phyloP scores from a whole-genome alignment of 2,797 vertebrate genomes.

The Dromococcyx pavoninus region DNA sequence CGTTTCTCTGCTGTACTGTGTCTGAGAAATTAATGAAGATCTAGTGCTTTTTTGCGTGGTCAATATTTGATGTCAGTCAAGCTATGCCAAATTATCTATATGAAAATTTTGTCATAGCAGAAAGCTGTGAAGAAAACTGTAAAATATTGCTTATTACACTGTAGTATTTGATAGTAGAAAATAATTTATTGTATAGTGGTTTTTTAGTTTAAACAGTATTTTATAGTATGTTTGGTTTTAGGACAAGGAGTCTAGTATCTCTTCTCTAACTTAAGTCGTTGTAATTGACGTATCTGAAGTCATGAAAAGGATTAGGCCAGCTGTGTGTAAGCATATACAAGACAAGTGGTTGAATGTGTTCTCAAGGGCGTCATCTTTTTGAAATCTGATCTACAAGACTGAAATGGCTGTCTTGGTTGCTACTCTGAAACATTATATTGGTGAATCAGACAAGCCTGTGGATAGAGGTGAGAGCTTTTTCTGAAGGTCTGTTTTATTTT shows the following conservation, averaged over 20 bases:
- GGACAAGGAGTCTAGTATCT: not conserved
- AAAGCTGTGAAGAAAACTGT: not conserved
- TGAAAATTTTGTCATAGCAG: not conserved
- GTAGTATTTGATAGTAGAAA: not conserved
- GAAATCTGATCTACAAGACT: constrained; percentile 62
- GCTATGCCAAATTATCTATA: not conserved
- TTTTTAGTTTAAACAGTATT: not conserved
- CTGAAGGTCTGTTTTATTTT: constrained; percentile 45
- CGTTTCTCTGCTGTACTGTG: not conserved
- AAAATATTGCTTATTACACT: not conserved
- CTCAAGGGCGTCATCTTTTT: constrained; percentile 68
- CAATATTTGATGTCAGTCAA: not conserved
- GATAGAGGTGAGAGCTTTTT: constrained; percentile 21
- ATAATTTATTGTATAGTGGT: not conserved
- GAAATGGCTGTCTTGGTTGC: constrained; percentile 63
- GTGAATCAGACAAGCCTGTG: constrained; percentile 33
- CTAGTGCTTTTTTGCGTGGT: not conserved
- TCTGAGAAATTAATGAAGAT: not conserved
- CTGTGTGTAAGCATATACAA: constrained; percentile 65
- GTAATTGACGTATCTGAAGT: constrained; percentile 50
- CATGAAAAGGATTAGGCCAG: constrained; percentile 59
- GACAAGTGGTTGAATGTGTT: constrained; percentile 65
- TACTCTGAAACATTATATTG: constrained; percentile 50
- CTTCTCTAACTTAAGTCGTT: not conserved
- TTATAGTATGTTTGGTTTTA: not conserved